Evolutionary conservation across 1,140 invertebrate species (phyloP), one percentile per base, ranked within the genome.

Genomic region (Samia ricini): DNA sequence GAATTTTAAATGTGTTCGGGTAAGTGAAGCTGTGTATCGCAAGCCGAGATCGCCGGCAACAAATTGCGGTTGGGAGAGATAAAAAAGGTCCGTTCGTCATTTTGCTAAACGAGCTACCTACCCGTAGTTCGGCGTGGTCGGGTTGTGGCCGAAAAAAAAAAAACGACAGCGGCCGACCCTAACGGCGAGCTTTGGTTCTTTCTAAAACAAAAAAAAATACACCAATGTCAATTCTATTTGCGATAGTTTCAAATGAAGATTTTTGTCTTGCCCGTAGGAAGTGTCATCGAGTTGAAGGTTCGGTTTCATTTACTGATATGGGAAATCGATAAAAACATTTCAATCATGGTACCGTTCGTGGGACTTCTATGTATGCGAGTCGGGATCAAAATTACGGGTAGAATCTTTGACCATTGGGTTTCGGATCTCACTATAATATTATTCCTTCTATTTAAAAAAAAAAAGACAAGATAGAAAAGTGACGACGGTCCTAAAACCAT

Each of bases 11-110:
- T 74, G 74, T 75, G 68, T 69, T 65, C 64, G 69, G 71, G 73
- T 74, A 71, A 59, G 51, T 52, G 67, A 60, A 63, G 64, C 61
- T 64, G 68, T 79, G 76, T 83, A 83, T 79, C 76, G 74, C 72
- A 65, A 69, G 70, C 72, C 58, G 71, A 76, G 77, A 85, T 81
- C 79, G 78, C 68, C 61, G 72, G 79, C 80, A 84, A 81, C 82
- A 83, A 87, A 87, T 87, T 87, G 82, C 82, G 78, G 84, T 81
- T 77, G 75, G 77, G 61, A 68, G 64, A 87, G 82, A 87, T 87
- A 87, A 87, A 87, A 87, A 87, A 84, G 83, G 83, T 85, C 76
- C 79, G 81, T 85, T 79, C 81, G 81, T 85, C 83, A 85, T 88
- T 88, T 85, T 78, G 78, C 69, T 80, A 85, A 87, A 85, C 79